These are phyloP conservation scores for Coregonus clupeaformis DNA, from an alignment of 2,113 vertebrate genomes.

Conservation along the genomic window DNA sequence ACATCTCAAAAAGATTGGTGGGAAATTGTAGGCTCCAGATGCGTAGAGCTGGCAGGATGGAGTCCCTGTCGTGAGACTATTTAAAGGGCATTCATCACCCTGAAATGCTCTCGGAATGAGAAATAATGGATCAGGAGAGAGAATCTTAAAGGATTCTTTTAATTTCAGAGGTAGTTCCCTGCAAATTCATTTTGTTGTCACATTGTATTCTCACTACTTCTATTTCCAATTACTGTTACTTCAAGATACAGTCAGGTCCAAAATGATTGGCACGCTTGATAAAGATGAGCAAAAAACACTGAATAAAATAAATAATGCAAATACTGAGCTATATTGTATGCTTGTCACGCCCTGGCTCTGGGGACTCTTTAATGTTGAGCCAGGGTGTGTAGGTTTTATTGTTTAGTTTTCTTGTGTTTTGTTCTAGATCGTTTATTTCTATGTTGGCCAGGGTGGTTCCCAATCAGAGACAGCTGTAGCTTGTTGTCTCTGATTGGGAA, in stretches of 20 bases:
- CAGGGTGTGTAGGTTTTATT: too few species aligned
- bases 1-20: constrained; percentile 1
- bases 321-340: too few species aligned
- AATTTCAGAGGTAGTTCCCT: background rate
- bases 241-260: background rate
- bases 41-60: background rate
- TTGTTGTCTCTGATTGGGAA: too few species aligned
- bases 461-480: too few species aligned
- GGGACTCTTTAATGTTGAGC: too few species aligned
- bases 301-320: too few species aligned
- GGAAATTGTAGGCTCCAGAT: background rate
- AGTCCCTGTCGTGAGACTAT: background rate
- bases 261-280: too few species aligned
- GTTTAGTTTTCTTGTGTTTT: too few species aligned
- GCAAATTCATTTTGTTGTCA: background rate
- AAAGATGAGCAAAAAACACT: too few species aligned
- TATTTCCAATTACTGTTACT: background rate
- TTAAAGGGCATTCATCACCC: constrained; percentile 1
- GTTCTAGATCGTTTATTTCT: too few species aligned
- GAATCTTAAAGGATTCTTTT: background rate
- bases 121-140: background rate
- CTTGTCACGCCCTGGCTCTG: too few species aligned
- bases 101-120: background rate
- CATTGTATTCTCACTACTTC: background rate
- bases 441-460: too few species aligned